Evolutionary conservation across 2,888 invertebrate genomes (phyloP), one percentile per base, ranked within the genome.

Genomic region (Macaria notata): DNA sequence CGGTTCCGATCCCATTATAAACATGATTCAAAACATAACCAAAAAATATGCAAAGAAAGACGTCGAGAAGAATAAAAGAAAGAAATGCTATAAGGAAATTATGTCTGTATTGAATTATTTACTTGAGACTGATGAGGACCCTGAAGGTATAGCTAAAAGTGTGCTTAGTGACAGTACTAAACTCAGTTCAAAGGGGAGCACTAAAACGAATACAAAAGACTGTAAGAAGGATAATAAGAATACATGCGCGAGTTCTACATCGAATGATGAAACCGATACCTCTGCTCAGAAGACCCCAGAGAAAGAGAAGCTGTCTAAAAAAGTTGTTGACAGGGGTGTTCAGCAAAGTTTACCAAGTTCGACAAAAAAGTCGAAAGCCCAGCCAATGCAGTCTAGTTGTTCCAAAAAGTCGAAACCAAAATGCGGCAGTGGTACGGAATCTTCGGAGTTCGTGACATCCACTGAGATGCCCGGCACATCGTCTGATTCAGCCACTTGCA

Each of bases 1-100:
- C 29, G 73, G 73, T 46, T 9, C 51, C 7, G 85, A 84, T 64
- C 82, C 84, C 9, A 71, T 90, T 59, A 64, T 89, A 46, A 76
- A 82, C 31, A 72, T 86, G 63, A 91, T 91, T 62, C 78, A 83
- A 71, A 83, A 81, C 55, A 88, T 91, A 46, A 91, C 89, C 19
- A 82, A 78, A 60, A 83, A 86, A n/a, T 91, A 87, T 68, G 77
- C 87, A 0, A 91, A 91, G 71, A 78, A 75, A 43, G 83, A 85
- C 42, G 62, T 79, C 31, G 80, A 78, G 45, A 86, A 80, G 58
- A 73, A 62, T 44, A 84, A 81, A 61, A 81, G 81, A 54, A 89
- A 84, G 61, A 89, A 88, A 72, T 86, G 88, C 65, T 88, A 86
- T 42, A 83, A 82, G 59, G 91, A 90, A 70, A 88, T 91, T 29